Conservation (phyloP, 2,797 vertebrate genomes). For the Arctocebus calabarensis region DNA sequence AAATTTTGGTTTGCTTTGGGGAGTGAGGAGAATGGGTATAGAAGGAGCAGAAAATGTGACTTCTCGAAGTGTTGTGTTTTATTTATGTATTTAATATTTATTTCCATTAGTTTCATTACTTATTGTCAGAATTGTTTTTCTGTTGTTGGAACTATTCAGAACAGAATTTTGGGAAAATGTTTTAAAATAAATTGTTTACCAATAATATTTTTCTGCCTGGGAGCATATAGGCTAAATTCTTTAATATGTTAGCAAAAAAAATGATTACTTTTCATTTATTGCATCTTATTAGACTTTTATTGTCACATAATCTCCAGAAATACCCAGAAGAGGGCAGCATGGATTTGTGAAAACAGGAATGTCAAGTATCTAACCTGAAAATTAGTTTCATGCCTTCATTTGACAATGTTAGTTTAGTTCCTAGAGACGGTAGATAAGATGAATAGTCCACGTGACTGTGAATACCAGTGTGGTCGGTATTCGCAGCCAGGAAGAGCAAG, state of each 20-base stretch:
- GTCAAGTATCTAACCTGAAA: neutral
- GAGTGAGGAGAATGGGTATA: neutral
- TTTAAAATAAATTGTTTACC: conserved; percentile 9
- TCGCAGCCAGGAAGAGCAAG: neutral
- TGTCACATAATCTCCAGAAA: conserved; percentile 9
- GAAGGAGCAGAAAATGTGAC: neutral
- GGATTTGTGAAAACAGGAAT: neutral
- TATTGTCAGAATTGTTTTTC: neutral
- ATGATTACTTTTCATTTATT: conserved; percentile 36
- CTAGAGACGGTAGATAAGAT: neutral
- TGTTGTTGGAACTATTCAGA: conserved; percentile 45
- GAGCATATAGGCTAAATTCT: neutral
- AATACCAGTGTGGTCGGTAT: neutral
- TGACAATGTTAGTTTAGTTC: neutral
- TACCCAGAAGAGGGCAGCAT: conserved; percentile 81
- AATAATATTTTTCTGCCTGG: neutral
- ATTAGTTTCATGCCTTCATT: neutral
- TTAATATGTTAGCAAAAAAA: conserved; percentile 38
- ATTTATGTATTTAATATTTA: conserved; percentile 8
- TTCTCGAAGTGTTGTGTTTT: neutral
- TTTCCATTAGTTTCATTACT: neutral
- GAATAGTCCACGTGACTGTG: neutral
- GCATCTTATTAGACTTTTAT: neutral
- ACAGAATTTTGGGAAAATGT: conserved; percentile 28
- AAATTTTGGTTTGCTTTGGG: neutral